These are phyloP conservation scores for Polydrusus tereticollis DNA, from an alignment of 2,888 invertebrate genomes.

Conservation along the genomic window DNA sequence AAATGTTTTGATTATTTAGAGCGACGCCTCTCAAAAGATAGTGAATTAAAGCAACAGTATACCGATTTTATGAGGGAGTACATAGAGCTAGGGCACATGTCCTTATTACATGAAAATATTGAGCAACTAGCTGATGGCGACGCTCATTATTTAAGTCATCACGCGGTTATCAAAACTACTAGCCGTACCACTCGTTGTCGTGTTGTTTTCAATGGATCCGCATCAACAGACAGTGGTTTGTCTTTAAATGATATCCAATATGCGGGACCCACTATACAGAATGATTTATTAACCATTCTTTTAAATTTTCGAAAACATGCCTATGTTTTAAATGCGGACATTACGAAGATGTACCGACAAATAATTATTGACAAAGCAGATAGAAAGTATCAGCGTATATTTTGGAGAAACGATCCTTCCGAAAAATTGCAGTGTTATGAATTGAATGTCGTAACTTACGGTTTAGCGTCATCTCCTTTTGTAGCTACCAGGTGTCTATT, in stretches of 20 bases:
- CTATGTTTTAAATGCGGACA: conserved; percentile 35
- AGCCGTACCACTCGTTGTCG: conserved; percentile 20
- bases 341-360: conserved; percentile 43
- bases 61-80: too few species aligned
- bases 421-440: conserved; percentile 34
- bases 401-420: conserved; percentile 28
- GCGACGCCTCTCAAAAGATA: conserved; percentile 43
- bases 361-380: conserved; percentile 27
- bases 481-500: conserved; percentile 33
- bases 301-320: conserved; percentile 46
- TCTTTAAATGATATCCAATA: conserved; percentile 22
- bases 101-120: too few species aligned
- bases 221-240: conserved; percentile 43
- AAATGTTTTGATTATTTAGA: conserved; percentile 40
- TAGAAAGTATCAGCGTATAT: conserved; percentile 32
- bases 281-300: conserved; percentile 49
- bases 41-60: too few species aligned
- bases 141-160: too few species aligned
- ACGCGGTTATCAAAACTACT: conserved; percentile 48
- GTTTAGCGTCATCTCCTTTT: conserved; percentile 47
- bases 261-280: conserved; percentile 10
- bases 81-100: too few species aligned
- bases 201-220: conserved; percentile 53
- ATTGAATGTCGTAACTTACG: conserved; percentile 50
- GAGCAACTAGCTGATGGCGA: too few species aligned